Percentiles rank a stretch among this genome's conserved stretches.
Conservation (phyloP, 1,140 invertebrate genomes). For the Amphibalanus amphitrite region DNA sequence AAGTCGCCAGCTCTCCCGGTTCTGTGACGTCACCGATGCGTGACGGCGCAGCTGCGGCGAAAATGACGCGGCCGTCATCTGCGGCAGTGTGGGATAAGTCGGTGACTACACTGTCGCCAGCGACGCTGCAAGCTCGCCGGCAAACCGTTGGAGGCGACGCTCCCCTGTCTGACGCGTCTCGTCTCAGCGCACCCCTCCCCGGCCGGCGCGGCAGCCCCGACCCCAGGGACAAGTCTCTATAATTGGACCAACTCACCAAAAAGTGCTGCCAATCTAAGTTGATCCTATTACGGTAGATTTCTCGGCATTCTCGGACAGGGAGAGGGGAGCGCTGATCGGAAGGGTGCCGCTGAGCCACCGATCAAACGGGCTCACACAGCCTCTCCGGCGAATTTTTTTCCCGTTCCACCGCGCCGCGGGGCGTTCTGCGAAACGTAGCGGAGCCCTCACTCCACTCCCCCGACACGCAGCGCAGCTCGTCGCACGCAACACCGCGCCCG, state of each 20-base stretch:
- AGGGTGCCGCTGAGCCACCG: not conserved
- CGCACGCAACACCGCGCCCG: too few species aligned
- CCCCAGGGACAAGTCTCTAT: not conserved
- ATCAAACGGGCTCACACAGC: not conserved
- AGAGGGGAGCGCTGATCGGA: not conserved
- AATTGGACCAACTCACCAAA: conserved; percentile 1
- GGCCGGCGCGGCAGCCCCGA: too few species aligned
- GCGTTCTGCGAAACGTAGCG: too few species aligned
- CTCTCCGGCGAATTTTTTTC: not conserved
- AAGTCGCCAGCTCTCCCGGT: not conserved
- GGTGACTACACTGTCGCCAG: too few species aligned
- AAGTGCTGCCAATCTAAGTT: not conserved
- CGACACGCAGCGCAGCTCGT: too few species aligned
- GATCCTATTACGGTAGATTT: not conserved
- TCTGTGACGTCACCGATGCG: not conserved
- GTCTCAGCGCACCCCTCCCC: too few species aligned
- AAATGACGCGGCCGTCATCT: too few species aligned
- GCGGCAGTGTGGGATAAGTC: too few species aligned
- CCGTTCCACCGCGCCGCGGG: too few species aligned
- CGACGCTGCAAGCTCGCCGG: not conserved
- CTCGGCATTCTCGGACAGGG: not conserved
- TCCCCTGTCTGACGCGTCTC: too few species aligned
- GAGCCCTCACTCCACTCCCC: too few species aligned
- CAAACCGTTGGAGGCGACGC: not conserved
- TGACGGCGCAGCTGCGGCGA: too few species aligned